A percentile compares a stretch with the other conserved stretches of the same genome.
These are phyloP conservation scores for Anoura caudifer DNA, from an alignment of 2,113 vertebrate species.

Conservation along the genomic window DNA sequence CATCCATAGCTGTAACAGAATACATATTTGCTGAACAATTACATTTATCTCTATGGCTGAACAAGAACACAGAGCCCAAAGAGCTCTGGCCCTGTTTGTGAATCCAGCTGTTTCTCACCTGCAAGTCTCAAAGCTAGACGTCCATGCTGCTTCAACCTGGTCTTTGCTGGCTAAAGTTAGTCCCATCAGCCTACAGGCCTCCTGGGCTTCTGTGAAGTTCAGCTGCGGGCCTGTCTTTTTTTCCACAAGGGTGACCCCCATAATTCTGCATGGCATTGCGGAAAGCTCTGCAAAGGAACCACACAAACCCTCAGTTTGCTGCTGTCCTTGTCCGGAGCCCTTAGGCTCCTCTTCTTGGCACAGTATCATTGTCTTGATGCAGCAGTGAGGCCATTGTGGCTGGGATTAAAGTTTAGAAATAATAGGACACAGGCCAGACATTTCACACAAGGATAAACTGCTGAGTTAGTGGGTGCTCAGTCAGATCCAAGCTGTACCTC, in stretches of 20 bases:
- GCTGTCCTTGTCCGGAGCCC: neutral
- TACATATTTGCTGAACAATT: slow-evolving; percentile 21
- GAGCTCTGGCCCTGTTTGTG: neutral
- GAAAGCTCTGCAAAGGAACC: slow-evolving; percentile 78
- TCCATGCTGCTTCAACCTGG: slow-evolving; percentile 83
- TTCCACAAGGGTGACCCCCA: slow-evolving; percentile 83
- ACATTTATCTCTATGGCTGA: neutral
- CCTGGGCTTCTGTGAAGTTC: slow-evolving; percentile 83
- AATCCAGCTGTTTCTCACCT: slow-evolving; percentile 79
- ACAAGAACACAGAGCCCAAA: neutral
- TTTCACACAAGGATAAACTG: neutral
- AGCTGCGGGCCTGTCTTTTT: slow-evolving; percentile 67
- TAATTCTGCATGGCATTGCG: slow-evolving; percentile 75
- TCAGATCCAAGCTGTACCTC: neutral
- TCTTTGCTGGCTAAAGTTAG: slow-evolving; percentile 84
- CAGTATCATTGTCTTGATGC: neutral
- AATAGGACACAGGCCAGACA: neutral
- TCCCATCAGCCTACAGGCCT: slow-evolving; percentile 80
- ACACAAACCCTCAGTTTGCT: slow-evolving; percentile 32
- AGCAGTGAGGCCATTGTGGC: neutral
- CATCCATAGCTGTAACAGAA: slow-evolving; percentile 88
- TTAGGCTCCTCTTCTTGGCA: neutral
- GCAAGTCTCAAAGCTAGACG: slow-evolving; percentile 90
- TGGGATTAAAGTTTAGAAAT: neutral
- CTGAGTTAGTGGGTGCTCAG: neutral